phyloP scores from a whole-genome alignment of 2,797 vertebrate genomes.

The Trachops cirrhosus region DNA sequence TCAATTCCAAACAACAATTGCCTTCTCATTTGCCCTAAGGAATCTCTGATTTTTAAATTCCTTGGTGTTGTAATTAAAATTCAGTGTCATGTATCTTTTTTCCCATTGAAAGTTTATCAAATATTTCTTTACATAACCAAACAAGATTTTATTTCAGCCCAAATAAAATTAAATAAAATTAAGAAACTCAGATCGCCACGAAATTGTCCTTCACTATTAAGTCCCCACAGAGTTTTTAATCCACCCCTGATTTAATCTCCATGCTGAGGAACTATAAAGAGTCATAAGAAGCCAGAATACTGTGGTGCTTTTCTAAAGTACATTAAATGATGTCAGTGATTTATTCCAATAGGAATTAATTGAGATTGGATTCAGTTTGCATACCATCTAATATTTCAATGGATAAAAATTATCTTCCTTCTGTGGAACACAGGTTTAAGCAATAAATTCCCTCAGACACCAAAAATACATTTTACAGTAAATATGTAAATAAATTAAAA shows the following conservation, averaged over 20 bases:
- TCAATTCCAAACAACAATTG: not conserved
- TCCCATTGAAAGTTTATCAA: not conserved
- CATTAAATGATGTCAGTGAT: not conserved
- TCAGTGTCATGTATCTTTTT: not conserved
- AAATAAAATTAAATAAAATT: conserved; percentile 22
- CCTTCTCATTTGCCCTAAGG: not conserved
- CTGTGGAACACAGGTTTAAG: conserved; percentile 30
- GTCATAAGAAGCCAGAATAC: not conserved
- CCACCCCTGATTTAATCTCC: not conserved
- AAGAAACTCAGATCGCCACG: not conserved
- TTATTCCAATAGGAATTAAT: not conserved
- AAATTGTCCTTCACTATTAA: not conserved
- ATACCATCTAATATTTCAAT: not conserved
- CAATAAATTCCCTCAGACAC: not conserved
- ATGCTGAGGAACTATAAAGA: not conserved
- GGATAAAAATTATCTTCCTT: conserved; percentile 3
- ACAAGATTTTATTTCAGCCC: not conserved
- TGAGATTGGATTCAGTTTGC: not conserved
- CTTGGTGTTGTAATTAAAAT: not conserved
- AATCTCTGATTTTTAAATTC: conserved; percentile 7
- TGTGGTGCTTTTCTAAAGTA: conserved; percentile 5
- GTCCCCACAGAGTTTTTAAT: not conserved
- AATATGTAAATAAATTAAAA: not conserved
- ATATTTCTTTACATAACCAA: conserved; percentile 19
- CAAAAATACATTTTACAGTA: conserved; percentile 25